A percentile compares a stretch with the other conserved stretches of the same genome.
Conservation (phyloP, 2,113 vertebrate species). For the Paramisgurnus dabryanus region DNA sequence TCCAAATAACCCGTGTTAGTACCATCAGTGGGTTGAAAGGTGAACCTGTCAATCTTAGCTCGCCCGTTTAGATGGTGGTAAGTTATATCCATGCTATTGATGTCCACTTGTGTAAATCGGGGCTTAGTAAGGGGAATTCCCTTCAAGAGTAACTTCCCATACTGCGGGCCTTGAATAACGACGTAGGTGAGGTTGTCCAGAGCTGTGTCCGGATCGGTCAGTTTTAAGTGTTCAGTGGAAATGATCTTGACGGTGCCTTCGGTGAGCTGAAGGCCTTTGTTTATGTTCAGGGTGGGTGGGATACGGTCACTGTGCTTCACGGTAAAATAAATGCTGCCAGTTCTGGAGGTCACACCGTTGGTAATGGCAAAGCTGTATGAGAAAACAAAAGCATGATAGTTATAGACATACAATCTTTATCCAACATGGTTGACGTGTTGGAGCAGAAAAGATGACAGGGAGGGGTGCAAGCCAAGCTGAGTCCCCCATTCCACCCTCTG, state of each 20-base stretch:
- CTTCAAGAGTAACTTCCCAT: slow-evolving; percentile 66
- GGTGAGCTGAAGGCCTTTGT: slow-evolving; percentile 65
- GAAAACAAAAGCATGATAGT: neutral
- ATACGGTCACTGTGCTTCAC: slow-evolving; percentile 67
- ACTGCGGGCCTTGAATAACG: slow-evolving; percentile 64
- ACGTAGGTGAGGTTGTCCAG: slow-evolving; percentile 61
- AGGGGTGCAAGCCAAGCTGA: slow-evolving; percentile 43
- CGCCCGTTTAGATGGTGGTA: slow-evolving; percentile 62
- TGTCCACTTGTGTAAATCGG: slow-evolving; percentile 69
- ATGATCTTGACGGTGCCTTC: slow-evolving; percentile 60
- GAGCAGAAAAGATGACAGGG: slow-evolving; percentile 44
- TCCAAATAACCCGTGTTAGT: slow-evolving; percentile 70
- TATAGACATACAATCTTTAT: neutral
- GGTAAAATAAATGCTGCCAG: slow-evolving; percentile 58
- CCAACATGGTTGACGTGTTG: slow-evolving; percentile 40
- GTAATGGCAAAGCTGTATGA: slow-evolving; percentile 74
- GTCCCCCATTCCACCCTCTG: slow-evolving; percentile 43
- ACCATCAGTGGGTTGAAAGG: slow-evolving; percentile 70
- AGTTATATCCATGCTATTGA: slow-evolving; percentile 66
- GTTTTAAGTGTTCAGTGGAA: slow-evolving; percentile 61
- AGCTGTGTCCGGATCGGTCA: slow-evolving; percentile 70
- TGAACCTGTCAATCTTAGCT: slow-evolving; percentile 65
- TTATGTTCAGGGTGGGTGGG: slow-evolving; percentile 62
- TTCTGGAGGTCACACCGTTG: slow-evolving; percentile 67
- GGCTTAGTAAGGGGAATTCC: slow-evolving; percentile 48